Conservation (phyloP, 2,888 invertebrate species). For the Hypselothyrea guttata region DNA sequence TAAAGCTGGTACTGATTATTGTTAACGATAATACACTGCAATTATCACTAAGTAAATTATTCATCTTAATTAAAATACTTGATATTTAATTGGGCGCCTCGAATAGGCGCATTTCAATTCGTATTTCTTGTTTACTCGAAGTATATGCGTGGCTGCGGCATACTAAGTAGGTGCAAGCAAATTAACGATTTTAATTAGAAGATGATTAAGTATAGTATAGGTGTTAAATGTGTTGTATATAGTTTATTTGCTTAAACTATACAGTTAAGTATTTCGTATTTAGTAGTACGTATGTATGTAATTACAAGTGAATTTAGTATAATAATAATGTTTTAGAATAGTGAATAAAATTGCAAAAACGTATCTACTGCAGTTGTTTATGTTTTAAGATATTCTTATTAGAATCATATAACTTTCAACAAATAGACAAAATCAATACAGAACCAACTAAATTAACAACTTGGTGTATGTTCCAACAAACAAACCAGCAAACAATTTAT, state of each 20-base stretch:
- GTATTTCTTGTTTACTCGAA: constrained; percentile 36
- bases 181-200: constrained; percentile 78
- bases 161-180: constrained; percentile 83
- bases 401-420: constrained; percentile 46
- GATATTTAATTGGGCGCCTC: constrained; percentile 19
- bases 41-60: constrained; percentile 43
- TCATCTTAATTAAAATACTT: constrained; percentile 30
- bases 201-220: constrained; percentile 49
- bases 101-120: constrained; percentile 29
- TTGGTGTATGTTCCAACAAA: constrained; percentile 53
- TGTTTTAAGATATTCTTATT: constrained; percentile 47
- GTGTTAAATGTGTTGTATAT: constrained; percentile 44
- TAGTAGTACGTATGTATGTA: constrained; percentile 46
- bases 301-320: constrained; percentile 68
- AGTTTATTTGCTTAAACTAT: constrained; percentile 8
- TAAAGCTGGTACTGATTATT: constrained; percentile 47
- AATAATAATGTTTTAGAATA: constrained; percentile 42
- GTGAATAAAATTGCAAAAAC: constrained; percentile 67
- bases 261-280: constrained; percentile 11
- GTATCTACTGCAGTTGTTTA: constrained; percentile 61
- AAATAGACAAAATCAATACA: constrained; percentile 53
- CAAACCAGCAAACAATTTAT: constrained; percentile 64
- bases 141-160: constrained; percentile 83
- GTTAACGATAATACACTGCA: constrained; percentile 23
- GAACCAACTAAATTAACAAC: constrained; percentile 51